Evolutionary conservation across 2,888 invertebrate genomes (phyloP).

Genomic region (Ceriagrion tenellum): DNA sequence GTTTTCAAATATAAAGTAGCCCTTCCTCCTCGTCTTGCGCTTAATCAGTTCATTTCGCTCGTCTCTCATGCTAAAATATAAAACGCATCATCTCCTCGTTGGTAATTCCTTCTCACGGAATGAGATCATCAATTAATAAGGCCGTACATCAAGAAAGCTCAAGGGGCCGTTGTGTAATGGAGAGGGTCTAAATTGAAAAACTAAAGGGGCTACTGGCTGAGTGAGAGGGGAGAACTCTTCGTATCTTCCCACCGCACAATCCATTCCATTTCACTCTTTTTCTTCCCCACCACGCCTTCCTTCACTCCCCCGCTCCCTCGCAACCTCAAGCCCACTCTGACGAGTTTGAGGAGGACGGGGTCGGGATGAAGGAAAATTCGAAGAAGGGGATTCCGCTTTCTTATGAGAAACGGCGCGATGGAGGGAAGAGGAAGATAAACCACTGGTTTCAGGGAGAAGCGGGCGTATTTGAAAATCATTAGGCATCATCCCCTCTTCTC

Average conservation of each 20-base stretch:
- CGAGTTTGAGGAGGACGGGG: background rate
- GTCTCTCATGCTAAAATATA: background rate
- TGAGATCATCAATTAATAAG: slow-evolving; percentile 10
- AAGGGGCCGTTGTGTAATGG: background rate
- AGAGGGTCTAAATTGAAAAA: background rate
- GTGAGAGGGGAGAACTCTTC: background rate
- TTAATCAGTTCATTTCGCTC: background rate
- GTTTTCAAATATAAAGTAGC: background rate
- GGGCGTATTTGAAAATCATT: background rate
- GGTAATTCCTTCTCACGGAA: background rate
- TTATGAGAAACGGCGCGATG: background rate
- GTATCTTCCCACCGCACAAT: background rate
- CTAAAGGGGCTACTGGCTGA: background rate
- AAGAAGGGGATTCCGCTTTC: background rate
- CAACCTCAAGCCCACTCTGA: no score
- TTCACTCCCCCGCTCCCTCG: background rate
- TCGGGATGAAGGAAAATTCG: background rate
- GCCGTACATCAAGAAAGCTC: background rate
- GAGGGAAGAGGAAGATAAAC: background rate
- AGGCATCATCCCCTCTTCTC: background rate
- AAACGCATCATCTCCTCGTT: background rate
- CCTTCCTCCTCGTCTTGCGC: background rate
- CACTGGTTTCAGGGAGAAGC: background rate
- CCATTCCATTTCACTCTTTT: background rate
- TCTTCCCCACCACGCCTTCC: background rate